A percentile compares a stretch with the other conserved stretches of the same genome.
Evolutionary conservation across 2,888 invertebrate species (phyloP).

Genomic region (Eretmocerus hayati): DNA sequence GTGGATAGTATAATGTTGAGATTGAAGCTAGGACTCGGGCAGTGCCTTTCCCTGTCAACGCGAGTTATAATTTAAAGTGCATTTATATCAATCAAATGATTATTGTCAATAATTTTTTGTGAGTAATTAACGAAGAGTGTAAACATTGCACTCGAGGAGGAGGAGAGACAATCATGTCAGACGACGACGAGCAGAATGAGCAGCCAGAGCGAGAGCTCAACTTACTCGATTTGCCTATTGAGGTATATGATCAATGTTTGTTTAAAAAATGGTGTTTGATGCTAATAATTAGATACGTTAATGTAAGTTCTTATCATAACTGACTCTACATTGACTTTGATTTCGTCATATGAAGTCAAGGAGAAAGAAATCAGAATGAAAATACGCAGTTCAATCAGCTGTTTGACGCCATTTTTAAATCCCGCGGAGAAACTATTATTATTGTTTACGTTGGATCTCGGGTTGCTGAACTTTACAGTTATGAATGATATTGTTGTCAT

Average conservation of each 20-base stretch:
- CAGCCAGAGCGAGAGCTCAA: neutral
- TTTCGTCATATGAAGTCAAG: neutral
- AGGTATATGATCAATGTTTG: constrained; percentile 29
- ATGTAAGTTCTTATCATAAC: too few species aligned
- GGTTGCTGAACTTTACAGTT: neutral
- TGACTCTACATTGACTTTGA: too few species aligned
- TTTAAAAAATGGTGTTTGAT: neutral
- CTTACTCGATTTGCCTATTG: constrained; percentile 34
- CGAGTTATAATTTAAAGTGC: too few species aligned
- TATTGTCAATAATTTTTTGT: too few species aligned
- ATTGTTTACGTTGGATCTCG: neutral
- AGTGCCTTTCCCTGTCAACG: too few species aligned
- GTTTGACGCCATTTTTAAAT: constrained; percentile 26
- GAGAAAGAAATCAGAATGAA: too few species aligned
- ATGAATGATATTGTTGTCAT: too few species aligned
- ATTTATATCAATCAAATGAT: too few species aligned
- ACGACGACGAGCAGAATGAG: constrained; percentile 1
- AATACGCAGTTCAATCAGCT: constrained; percentile 20
- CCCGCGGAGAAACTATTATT: neutral
- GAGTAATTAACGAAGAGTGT: too few species aligned
- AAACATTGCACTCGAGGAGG: too few species aligned
- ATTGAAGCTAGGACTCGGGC: too few species aligned
- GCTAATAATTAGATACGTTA: neutral
- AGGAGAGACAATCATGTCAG: constrained; percentile 19
- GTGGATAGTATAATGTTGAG: too few species aligned